Base-by-base conservation (phyloP, 2,113 vertebrate species). In the Loxodonta africana region DNA sequence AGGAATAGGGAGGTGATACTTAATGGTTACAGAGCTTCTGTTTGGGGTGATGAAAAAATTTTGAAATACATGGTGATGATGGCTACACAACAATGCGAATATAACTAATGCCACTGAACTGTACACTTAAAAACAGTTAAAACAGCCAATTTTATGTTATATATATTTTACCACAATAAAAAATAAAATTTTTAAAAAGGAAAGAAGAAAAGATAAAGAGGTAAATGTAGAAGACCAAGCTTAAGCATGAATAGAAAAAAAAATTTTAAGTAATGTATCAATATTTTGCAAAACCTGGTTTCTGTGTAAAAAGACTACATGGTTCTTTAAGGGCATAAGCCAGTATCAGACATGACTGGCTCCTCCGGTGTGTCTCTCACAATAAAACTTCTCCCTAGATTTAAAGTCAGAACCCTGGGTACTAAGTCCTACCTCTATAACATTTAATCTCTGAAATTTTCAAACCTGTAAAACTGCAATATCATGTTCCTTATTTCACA, bases 401-500 rank as follows among this genome's bases (percentile, higher is more conserved):
- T 85, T 80, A 91, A 81, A 71, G 60, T 92, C 44, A 69, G 44
- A 91, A 88, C 44, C 17, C 62, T n/a, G 10, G 63, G 28, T 60
- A 65, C 51, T 84, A 95, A 83, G 46, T 67, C 77, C 44, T 6
- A 97, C 4, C 62, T 92, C 30, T 94, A 44, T 83, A 90, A 90
- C 46, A 80, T 57, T 87, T 60, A 62, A 83, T 90, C 37, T 88
- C 37, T 94, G 25, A 82, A 28, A 3, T 85, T 84, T 23, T 44
- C 25, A 23, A 82, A 91, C 44, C 46, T 73, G 51, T 73, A 92
- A 87, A 90, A 93, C n/a, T 84, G 18, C 87, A 96, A 8, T 88
- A 85, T 88, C 9, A 69, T 85, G 83, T 91, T 14, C 15, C 53
- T 44, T 88, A 71, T 91, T 96, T 93, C 48, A 95, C 87, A 96